Conservation (phyloP, 2,113 vertebrate species). For the Chascanopsetta lugubris region DNA sequence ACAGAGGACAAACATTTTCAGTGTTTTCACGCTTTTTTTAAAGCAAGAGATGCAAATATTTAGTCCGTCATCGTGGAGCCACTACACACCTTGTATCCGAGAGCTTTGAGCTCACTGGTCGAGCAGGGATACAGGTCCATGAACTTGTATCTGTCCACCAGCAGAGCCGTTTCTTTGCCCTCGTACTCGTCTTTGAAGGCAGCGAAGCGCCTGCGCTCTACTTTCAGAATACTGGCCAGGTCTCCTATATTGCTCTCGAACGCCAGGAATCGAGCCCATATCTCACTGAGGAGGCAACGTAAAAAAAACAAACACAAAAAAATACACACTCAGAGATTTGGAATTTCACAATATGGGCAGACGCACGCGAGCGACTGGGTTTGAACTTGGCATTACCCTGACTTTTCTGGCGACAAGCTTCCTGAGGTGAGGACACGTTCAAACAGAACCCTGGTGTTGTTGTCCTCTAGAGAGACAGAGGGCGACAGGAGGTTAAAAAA, state of each 20-base stretch:
- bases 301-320: background rate
- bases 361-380: background rate
- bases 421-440: slow-evolving; percentile 98
- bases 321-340: background rate
- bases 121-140: slow-evolving; percentile 99
- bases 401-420: slow-evolving; percentile 97
- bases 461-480: slow-evolving; percentile 89
- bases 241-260: slow-evolving; percentile 99
- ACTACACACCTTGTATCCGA: slow-evolving; percentile 92
- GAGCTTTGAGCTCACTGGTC: slow-evolving; percentile 93
- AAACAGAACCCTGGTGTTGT: slow-evolving; percentile 99
- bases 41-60: background rate
- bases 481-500: slow-evolving; percentile 1
- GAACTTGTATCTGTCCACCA: slow-evolving; percentile 98
- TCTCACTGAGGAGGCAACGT: slow-evolving; percentile 84
- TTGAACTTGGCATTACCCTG: slow-evolving; percentile 83
- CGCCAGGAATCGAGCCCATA: slow-evolving; percentile 97
- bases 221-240: slow-evolving; percentile 97
- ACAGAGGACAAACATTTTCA: background rate
- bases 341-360: background rate
- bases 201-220: slow-evolving; percentile 94
- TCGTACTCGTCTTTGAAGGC: slow-evolving; percentile 98
- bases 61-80: rapidly evolving
- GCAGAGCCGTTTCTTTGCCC: slow-evolving; percentile 96
- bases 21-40: background rate